These are phyloP conservation scores for Mycteria americana DNA, from an alignment of 2,797 vertebrate species.

Conservation along the genomic window DNA sequence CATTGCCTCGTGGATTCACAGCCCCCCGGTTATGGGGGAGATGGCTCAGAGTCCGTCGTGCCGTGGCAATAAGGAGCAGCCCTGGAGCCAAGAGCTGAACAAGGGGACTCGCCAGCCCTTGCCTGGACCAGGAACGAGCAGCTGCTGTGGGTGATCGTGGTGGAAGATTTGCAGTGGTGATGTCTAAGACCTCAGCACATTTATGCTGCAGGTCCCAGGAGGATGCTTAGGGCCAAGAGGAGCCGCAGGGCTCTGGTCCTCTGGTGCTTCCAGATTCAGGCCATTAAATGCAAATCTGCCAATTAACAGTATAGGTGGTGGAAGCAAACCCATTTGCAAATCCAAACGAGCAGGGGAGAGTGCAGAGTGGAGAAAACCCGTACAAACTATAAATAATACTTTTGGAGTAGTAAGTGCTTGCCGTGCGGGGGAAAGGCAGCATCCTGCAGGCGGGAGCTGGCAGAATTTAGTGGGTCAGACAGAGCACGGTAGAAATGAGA, in stretches of 20 bases:
- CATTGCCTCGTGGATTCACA: not conserved
- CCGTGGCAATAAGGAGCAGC: not conserved
- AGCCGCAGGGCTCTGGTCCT: not conserved
- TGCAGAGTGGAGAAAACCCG: not conserved
- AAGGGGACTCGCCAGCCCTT: not conserved
- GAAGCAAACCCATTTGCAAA: not conserved
- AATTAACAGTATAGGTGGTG: not conserved
- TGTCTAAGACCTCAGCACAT: not conserved
- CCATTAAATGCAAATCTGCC: not conserved
- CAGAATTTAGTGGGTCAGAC: not conserved
- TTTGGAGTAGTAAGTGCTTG: not conserved
- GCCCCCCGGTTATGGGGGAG: not conserved
- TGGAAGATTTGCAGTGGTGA: not conserved
- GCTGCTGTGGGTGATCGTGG: not conserved
- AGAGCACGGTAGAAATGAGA: not conserved
- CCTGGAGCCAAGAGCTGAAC: not conserved
- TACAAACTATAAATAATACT: not conserved
- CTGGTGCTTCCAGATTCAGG: not conserved
- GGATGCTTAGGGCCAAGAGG: not conserved
- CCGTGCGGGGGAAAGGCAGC: not conserved
- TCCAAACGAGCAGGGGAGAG: not conserved
- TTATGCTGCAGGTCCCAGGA: not conserved
- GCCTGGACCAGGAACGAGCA: not conserved
- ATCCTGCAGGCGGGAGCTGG: not conserved
- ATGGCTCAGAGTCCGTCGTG: rapidly evolving